Evolutionary conservation across 2,797 vertebrate species (phyloP).

Genomic region (Lepus townsendii): DNA sequence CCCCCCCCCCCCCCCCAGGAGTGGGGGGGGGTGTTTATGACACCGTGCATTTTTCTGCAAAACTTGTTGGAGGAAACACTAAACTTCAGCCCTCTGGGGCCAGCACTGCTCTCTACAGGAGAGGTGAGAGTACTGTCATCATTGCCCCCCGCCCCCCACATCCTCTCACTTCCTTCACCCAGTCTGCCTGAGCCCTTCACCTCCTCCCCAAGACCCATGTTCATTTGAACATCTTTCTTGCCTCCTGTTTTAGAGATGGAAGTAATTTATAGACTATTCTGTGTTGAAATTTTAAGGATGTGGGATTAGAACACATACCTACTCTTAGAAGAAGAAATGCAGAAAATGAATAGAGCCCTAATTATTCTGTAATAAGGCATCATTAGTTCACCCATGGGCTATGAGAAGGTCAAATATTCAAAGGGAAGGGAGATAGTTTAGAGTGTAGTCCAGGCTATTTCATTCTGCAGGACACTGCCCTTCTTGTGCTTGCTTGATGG

Average conservation of each 20-base stretch:
- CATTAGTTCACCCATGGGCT: too few species aligned
- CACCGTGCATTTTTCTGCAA: fast-evolving
- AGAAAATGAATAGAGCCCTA: neutral
- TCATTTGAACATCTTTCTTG: neutral
- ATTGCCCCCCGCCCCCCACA: too few species aligned
- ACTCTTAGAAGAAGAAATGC: neutral
- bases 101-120: neutral
- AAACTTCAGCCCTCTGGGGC: neutral
- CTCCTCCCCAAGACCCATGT: fast-evolving
- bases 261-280: neutral
- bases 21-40: neutral
- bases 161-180: too few species aligned
- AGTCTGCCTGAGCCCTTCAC: too few species aligned
- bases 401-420: neutral
- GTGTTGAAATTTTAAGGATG: neutral
- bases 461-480: fast-evolving
- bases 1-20: too few species aligned
- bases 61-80: neutral
- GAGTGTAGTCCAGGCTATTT: fast-evolving
- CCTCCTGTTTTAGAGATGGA: neutral
- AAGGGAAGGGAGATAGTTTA: neutral
- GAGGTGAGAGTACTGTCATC: neutral
- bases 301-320: neutral
- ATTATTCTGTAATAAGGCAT: neutral
- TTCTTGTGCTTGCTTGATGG: fast-evolving